A percentile compares a stretch with the other conserved stretches of the same genome.
Evolutionary conservation across 2,113 vertebrate species (phyloP).

Genomic region (Amphiprion ocellaris): DNA sequence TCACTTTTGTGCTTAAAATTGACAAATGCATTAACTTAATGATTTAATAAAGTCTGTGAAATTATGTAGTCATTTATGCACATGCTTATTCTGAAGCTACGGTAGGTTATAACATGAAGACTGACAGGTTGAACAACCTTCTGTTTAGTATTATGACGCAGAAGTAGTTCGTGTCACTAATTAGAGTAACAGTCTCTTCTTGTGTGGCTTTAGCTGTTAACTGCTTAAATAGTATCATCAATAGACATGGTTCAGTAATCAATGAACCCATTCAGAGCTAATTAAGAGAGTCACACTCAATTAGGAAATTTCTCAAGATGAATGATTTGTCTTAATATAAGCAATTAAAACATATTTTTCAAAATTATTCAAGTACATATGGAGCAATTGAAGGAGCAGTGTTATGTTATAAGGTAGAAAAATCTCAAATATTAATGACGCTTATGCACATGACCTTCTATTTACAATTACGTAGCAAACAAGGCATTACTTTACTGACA

Average conservation of each 20-base stretch:
- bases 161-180: conserved; percentile 55
- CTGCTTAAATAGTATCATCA: conserved; percentile 77
- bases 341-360: conserved; percentile 8
- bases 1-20: background rate
- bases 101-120: background rate
- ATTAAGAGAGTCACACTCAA: conserved; percentile 69
- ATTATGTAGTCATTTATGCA: background rate
- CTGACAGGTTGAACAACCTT: conserved; percentile 14
- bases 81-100: background rate
- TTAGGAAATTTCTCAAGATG: conserved; percentile 39
- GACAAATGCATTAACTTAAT: conserved; percentile 17
- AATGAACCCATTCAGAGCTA: conserved; percentile 79
- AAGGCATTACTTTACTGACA: background rate
- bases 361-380: background rate
- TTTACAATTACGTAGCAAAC: background rate
- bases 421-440: background rate
- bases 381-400: background rate
- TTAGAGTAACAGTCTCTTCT: conserved; percentile 65
- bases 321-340: conserved; percentile 29
- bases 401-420: background rate
- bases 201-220: conserved; percentile 60
- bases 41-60: background rate
- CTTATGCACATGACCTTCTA: background rate
- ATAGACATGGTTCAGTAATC: conserved; percentile 82
- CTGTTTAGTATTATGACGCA: conserved; percentile 20